Evolutionary conservation across 2,888 invertebrate species (phyloP).

Genomic region (Doris montereyensis): DNA sequence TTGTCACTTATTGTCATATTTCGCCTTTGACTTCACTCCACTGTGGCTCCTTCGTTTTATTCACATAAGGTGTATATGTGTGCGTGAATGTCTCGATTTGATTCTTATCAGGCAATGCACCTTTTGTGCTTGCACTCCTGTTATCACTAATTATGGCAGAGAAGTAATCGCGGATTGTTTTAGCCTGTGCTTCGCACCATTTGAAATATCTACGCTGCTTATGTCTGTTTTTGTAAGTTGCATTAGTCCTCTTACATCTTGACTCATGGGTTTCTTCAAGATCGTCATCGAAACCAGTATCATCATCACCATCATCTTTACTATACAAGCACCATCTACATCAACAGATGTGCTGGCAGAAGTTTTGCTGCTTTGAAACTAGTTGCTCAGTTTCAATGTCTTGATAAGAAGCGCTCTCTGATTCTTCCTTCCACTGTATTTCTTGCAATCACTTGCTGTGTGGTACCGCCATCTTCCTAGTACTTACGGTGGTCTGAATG

Average conservation of each 20-base stretch:
- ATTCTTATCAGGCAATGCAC: background rate
- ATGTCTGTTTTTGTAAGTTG: background rate
- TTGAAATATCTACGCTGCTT: background rate
- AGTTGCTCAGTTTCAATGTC: background rate
- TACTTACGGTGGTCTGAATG: background rate
- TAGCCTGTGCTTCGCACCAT: background rate
- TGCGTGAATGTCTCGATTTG: background rate
- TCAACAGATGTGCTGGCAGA: too few relatives aligned
- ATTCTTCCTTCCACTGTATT: background rate
- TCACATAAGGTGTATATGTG: too few relatives aligned
- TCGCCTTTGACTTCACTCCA: too few relatives aligned
- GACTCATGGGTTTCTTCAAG: too few relatives aligned
- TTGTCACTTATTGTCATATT: too few relatives aligned
- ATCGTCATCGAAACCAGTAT: background rate
- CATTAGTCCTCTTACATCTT: too few relatives aligned
- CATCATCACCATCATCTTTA: background rate
- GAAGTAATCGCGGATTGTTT: background rate
- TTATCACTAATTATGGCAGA: background rate
- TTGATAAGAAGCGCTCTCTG: background rate
- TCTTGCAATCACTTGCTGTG: too few relatives aligned
- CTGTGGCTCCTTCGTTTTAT: too few relatives aligned
- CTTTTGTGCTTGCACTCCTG: background rate
- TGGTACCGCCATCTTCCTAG: too few relatives aligned
- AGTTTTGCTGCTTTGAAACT: too few relatives aligned
- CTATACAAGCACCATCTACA: too few relatives aligned